Conservation (phyloP, 1,140 invertebrate genomes). For the Drosophila gunungcola region DNA sequence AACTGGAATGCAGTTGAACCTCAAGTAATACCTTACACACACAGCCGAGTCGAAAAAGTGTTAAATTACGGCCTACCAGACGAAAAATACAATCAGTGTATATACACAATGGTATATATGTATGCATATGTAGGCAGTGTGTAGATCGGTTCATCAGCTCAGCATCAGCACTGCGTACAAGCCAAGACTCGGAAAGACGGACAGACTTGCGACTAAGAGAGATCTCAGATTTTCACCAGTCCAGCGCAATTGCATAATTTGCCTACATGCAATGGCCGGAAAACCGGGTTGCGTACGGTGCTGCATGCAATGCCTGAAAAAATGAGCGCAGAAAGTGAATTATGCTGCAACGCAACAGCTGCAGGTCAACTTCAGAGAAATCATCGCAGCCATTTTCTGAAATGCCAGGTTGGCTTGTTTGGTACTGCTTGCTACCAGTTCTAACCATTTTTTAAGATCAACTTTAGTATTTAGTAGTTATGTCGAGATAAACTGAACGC, state of each 20-base stretch:
- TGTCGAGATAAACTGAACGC: too few species aligned
- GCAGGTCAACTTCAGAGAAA: conserved; percentile 50
- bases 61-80: conserved; percentile 66
- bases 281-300: conserved; percentile 71
- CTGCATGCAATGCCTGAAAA: conserved; percentile 59
- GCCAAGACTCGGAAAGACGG: conserved; percentile 1
- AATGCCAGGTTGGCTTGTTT: background rate
- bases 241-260: conserved; percentile 77
- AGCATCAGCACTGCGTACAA: background rate
- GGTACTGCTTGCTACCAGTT: background rate
- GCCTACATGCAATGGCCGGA: conserved; percentile 69
- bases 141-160: background rate
- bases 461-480: too few species aligned
- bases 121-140: background rate
- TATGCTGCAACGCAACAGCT: conserved; percentile 45
- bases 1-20: conserved; percentile 70
- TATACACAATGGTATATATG: background rate
- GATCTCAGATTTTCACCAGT: conserved; percentile 36
- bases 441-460: background rate
- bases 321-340: conserved; percentile 64
- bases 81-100: background rate
- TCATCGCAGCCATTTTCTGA: conserved; percentile 3
- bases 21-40: conserved; percentile 58
- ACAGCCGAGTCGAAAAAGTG: conserved; percentile 70
- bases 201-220: conserved; percentile 17